Base-by-base conservation (phyloP, 2,888 invertebrate species). In the Mellilla xanthometata region DNA sequence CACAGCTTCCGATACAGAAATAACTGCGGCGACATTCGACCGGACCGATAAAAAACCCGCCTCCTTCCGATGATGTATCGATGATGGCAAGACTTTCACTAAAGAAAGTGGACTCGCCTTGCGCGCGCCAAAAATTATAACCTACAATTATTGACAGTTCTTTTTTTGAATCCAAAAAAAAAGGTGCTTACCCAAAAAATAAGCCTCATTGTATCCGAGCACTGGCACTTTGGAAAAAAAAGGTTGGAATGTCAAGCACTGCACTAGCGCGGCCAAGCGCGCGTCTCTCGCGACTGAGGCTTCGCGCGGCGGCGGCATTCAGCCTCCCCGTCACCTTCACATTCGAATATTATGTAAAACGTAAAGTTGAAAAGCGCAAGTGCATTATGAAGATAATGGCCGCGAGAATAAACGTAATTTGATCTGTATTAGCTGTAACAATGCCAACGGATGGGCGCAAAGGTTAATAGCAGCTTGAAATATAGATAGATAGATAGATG, bases 291-390 rank as follows among this genome's bases (percentile, higher is more conserved):
- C 75, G 66, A 88, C 86, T 87, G 85, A 59, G 65, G 68, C 66
- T 39, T 56, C 61, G 65, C 67, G 56, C 39, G 49, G n/a, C n/a
- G n/a, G n/a, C 46, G 45, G 46, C 68, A 53, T 60, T 48, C 72
- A 77, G 77, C 78, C 81, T 81, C 82, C 79, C 78, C 81, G 72
- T 73, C 81, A 78, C 85, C 85, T 87, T 86, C 85, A 84, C 85
- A 81, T 82, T 81, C 65, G 53, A 55, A 62, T 72, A 76, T 86
- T 85, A 86, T 86, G 87, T 87, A 87, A 87, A 78, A 86, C 84
- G 87, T 87, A 86, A 86, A 77, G 67, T 66, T 68, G 57, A 69
- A 72, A 71, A 72, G 61, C 72, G 74, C 78, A 76, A 79, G 81
- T 81, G 81, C 72, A 80, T 72, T 79, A 77, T 73, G 73, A 65